These are phyloP conservation scores for Cetonia aurata DNA, from an alignment of 2,888 invertebrate species.

Conservation along the genomic window DNA sequence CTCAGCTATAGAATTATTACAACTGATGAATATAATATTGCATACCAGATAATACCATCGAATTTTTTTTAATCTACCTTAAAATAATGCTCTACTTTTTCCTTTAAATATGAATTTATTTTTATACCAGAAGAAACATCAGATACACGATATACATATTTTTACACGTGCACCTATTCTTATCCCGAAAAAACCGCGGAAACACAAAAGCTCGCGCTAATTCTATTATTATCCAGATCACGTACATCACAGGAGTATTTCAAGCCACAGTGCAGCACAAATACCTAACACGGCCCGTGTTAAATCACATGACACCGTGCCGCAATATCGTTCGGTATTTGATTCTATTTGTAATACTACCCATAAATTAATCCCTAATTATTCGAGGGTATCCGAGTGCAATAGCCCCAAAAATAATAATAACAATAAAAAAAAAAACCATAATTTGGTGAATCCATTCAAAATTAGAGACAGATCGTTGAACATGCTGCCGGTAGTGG, in stretches of 20 bases:
- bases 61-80: no score
- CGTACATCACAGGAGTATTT: constrained; percentile 28
- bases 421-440: not conserved
- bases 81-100: no score
- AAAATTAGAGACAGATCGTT: constrained; percentile 35
- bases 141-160: not conserved
- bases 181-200: constrained; percentile 12
- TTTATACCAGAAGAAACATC: constrained; percentile 4
- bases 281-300: not conserved
- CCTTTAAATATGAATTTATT: no score
- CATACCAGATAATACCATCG: no score
- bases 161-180: no score
- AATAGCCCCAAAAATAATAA: constrained; percentile 21
- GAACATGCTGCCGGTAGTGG: constrained; percentile 30
- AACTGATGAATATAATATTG: no score
- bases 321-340: not conserved
- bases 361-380: constrained; percentile 28
- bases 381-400: constrained; percentile 22
- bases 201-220: constrained; percentile 27
- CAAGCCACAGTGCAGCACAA: not conserved
- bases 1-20: no score
- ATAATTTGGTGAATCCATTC: constrained; percentile 27
- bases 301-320: not conserved
- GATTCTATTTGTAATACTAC: not conserved
- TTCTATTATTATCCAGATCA: constrained; percentile 31